Conservation (phyloP, 2,797 vertebrate species). For the Distichodus sexfasciatus region DNA sequence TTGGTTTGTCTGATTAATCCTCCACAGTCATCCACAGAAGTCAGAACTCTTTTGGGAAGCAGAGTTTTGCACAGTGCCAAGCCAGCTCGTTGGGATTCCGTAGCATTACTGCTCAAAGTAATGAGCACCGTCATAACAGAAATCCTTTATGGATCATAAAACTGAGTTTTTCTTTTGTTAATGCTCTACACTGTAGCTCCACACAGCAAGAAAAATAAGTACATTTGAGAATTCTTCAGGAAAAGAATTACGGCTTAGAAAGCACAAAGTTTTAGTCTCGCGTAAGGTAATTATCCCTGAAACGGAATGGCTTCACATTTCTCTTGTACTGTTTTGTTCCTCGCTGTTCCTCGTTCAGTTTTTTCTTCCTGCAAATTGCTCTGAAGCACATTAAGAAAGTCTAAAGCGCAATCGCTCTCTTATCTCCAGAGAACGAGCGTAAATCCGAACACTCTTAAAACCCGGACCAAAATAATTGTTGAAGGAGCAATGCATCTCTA, state of each 20-base stretch:
- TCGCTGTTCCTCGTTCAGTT: background rate
- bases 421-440: background rate
- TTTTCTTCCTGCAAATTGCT: background rate
- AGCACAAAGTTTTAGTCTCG: background rate
- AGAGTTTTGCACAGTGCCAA: no score
- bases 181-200: no score
- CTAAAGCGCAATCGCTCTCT: background rate
- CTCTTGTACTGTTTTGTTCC: background rate
- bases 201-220: no score
- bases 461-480: background rate
- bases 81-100: no score
- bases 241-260: background rate
- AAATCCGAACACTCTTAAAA: background rate
- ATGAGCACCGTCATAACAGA: no score
- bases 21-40: no score
- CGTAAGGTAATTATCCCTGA: slow-evolving; percentile 23
- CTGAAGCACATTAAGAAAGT: slow-evolving; percentile 6
- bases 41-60: no score
- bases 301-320: background rate
- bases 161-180: no score
- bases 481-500: background rate
- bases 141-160: no score
- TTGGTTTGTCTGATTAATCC: no score
- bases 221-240: no score
- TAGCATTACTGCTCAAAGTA: no score